Evolutionary conservation across 2,113 vertebrate species (phyloP), one percentile per base, ranked within the genome.

Genomic region (Elaphurus davidianus): DNA sequence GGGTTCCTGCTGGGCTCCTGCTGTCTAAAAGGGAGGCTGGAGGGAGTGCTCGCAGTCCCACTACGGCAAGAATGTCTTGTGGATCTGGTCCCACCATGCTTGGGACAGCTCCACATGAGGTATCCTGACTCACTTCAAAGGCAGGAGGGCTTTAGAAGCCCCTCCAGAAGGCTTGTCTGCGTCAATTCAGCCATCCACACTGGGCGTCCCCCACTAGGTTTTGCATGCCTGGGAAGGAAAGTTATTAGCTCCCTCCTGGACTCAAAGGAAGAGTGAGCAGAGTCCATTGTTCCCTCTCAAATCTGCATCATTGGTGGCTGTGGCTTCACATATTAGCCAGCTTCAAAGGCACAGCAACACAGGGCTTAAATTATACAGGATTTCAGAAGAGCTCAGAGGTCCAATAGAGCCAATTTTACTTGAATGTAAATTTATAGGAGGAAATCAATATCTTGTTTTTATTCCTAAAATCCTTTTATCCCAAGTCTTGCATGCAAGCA

Each of bases 121-220:
- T 45, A 64, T 28, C 60, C 91, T 83, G 33, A 83, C 59, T 88
- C 6, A n/a, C 95, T 97, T 98, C 95, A 98, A 98, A 98, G 96
- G 60, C 82, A 30, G 4, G 21, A 33, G 64, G 33, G 13, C 86
- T 57, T 98, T 28, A 94, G 78, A 96, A 96, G 87, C 57, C 81
- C 67, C 60, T 96, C 91, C 88, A 67, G 93, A 96, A 92, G 43
- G 87, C 64, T 14, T 45, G 54, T 19, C 59, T 97, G 76, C 36
- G 9, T 74, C 85, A 28, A 11, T 55, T 94, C 94, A 78, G 52
- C 52, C 95, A 86, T 94, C 91, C 76, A 30, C 6, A 43, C 28
- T 78, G 36, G 55, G 91, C 86, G 14, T 52, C 62, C 62, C 97
- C 96, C 47, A 30, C 95, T 86, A 92, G 76, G 76, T 28, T 94